Percentiles rank a stretch among this genome's conserved stretches.
These are phyloP conservation scores for Anastrepha ludens DNA, from an alignment of 1,140 invertebrate genomes.

Conservation along the genomic window DNA sequence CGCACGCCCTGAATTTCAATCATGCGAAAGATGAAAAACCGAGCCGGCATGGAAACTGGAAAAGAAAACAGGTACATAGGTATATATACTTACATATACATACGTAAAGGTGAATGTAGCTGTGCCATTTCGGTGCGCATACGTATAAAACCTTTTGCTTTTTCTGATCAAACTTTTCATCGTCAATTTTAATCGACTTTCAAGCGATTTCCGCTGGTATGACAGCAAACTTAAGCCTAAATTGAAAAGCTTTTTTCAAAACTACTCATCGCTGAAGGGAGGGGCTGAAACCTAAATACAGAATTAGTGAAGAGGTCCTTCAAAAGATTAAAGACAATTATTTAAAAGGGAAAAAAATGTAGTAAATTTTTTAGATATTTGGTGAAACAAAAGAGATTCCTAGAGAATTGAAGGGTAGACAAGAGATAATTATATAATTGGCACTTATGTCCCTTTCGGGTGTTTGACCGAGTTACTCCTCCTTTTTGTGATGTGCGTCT, in stretches of 20 bases:
- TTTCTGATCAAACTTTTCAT: background rate
- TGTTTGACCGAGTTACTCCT: too few relatives aligned
- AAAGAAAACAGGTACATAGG: background rate
- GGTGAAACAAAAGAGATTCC: too few relatives aligned
- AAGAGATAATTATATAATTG: too few relatives aligned
- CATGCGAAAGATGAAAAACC: background rate
- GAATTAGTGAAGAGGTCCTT: too few relatives aligned
- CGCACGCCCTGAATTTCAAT: constrained; percentile 23
- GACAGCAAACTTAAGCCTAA: background rate
- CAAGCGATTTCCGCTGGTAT: background rate
- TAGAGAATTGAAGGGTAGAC: too few relatives aligned
- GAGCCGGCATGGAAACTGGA: background rate
- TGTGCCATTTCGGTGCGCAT: background rate
- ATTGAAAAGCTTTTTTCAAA: background rate
- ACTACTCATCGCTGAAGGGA: too few relatives aligned
- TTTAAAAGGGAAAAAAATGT: too few relatives aligned
- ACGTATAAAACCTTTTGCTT: background rate
- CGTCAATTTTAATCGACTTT: background rate
- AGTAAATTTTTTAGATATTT: too few relatives aligned
- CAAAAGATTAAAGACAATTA: too few relatives aligned
- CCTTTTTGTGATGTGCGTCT: too few relatives aligned
- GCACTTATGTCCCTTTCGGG: too few relatives aligned
- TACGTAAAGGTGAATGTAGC: background rate
- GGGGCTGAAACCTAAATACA: too few relatives aligned
- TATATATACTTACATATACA: background rate